phyloP scores from a whole-genome alignment of 2,888 invertebrate genomes.

The Melieria crassipennis region DNA sequence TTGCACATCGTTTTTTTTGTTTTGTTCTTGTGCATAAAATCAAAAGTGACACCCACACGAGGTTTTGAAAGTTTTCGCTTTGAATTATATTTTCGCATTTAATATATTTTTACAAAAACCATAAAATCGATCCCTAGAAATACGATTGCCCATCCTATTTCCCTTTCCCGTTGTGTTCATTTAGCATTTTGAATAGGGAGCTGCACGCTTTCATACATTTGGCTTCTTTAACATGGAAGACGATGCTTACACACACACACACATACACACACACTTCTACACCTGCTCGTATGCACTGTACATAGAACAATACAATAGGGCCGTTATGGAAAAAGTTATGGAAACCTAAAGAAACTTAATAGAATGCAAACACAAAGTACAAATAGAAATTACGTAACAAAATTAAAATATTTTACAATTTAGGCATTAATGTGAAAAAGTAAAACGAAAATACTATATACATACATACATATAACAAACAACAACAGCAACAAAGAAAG shows the following conservation, averaged over 20 bases:
- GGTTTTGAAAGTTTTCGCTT: too few relatives aligned
- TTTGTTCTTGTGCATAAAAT: too few relatives aligned
- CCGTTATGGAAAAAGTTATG: background rate
- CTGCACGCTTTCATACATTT: too few relatives aligned
- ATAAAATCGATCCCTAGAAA: too few relatives aligned
- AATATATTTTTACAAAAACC: too few relatives aligned
- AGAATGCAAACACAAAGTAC: slow-evolving; percentile 32
- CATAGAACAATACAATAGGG: background rate
- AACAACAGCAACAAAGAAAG: background rate
- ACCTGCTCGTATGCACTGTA: background rate
- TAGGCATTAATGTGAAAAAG: slow-evolving; percentile 1
- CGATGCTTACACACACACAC: background rate
- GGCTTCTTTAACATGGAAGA: too few relatives aligned
- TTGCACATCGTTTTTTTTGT: too few relatives aligned
- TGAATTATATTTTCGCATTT: too few relatives aligned
- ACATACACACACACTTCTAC: background rate
- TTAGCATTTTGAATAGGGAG: too few relatives aligned
- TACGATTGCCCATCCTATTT: too few relatives aligned
- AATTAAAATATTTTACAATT: slow-evolving; percentile 7
- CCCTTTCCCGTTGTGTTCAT: too few relatives aligned
- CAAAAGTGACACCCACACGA: too few relatives aligned
- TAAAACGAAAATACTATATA: slow-evolving; percentile 4
- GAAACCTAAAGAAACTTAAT: slow-evolving; percentile 10
- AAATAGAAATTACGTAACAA: slow-evolving; percentile 20
- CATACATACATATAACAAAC: background rate